Base-by-base conservation (phyloP, 64 coral and sea anemone species). In the Montipora sp. region DNA sequence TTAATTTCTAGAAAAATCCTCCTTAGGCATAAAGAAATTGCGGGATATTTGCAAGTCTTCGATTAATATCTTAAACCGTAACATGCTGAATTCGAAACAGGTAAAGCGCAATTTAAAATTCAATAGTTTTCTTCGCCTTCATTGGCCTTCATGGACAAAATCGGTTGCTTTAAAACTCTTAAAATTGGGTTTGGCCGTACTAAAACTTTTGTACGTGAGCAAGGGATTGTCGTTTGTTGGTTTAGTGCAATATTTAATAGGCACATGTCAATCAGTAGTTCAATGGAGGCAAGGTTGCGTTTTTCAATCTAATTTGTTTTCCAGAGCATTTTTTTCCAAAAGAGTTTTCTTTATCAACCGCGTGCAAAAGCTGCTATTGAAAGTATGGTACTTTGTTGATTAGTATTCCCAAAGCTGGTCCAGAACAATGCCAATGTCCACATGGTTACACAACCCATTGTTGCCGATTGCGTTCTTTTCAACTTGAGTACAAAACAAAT, bases 401-500 rank as follows among this genome's bases (percentile, higher is more conserved):
- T 85, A 22, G 65, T 49, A 50, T 85, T 85, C 60, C 71, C 47
- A 85, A 85, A 43, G 82, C 82, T 85, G 65, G 50, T 13, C 8
- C 36, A 18, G 19, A 7, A 85, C 82, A 85, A 85, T 85, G 63
- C 16, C 19, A 44, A 7, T 85, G 82, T 85, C 46, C 45, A 16
- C 82, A 70, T 85, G 47, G 82, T 72, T 85, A 85, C 82, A 72
- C 82, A 85, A 85, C 20, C 12, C 20, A 46, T 85, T 85, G 65
- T 85, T 47, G 7, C 19, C 46, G 82, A 85, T 61, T 85, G 82
- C 82, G 45, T 51, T 85, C 82, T 85, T 71, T 85, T 85, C 82
- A 85, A 47, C 8, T 85, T 45, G 61, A 84, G 82, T 84, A 84
- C 82, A 84, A 84, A 84, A 84, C 82, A 84, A 84, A 84, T 84